Conservation (phyloP, 2,888 invertebrate genomes). For the Agrotis exclamationis region DNA sequence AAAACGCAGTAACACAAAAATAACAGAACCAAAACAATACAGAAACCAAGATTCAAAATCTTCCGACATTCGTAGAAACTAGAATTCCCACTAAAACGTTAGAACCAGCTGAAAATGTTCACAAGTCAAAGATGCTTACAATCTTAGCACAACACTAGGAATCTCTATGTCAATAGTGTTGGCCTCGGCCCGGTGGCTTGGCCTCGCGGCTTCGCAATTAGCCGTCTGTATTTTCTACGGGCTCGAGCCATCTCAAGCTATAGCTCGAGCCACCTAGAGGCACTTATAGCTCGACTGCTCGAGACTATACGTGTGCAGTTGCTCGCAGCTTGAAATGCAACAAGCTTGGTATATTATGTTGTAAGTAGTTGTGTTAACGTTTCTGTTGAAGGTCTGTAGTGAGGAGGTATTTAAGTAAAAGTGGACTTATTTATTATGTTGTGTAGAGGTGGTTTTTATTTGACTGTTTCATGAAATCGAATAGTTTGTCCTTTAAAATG, state of each 20-base stretch:
- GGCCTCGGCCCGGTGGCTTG: conserved; percentile 28
- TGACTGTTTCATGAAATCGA: too few relatives aligned
- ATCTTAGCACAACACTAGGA: conserved; percentile 17
- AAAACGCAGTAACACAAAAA: too few relatives aligned
- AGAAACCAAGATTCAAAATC: neutral
- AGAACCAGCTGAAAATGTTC: conserved; percentile 3
- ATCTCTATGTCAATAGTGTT: conserved; percentile 50
- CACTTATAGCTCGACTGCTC: conserved; percentile 4
- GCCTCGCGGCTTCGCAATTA: conserved; percentile 47
- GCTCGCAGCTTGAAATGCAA: conserved; percentile 18
- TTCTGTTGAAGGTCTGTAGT: neutral
- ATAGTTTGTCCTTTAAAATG: too few relatives aligned
- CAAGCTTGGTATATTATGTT: neutral
- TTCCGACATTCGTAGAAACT: neutral
- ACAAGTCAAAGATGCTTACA: conserved; percentile 25
- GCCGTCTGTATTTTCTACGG: conserved; percentile 22
- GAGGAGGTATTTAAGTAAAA: neutral
- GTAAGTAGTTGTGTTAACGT: neutral
- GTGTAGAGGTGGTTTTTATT: too few relatives aligned
- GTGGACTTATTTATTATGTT: neutral
- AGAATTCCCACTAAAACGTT: neutral
- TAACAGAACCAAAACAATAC: neutral
- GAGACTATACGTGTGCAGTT: conserved; percentile 19
- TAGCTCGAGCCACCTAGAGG: neutral
- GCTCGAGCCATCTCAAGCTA: conserved; percentile 9